A percentile compares a stretch with the other conserved stretches of the same genome.
Evolutionary conservation across 2,888 invertebrate species (phyloP).

Genomic region (Stenichneumon culpator): DNA sequence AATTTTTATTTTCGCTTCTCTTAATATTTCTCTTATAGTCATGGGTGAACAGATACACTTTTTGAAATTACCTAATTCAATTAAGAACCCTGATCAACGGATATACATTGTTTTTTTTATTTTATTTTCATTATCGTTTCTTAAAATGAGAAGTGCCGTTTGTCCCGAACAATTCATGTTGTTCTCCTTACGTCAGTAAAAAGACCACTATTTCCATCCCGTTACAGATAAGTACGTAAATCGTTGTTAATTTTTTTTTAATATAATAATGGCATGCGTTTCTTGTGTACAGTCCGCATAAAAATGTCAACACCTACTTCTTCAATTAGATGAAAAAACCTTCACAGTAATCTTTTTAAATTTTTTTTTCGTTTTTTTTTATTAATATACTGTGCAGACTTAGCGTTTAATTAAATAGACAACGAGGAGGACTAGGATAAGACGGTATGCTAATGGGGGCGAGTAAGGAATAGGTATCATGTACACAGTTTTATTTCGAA

Average conservation of each 20-base stretch:
- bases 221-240: slow-evolving; percentile 59
- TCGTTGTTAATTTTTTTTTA: slow-evolving; percentile 49
- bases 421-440: slow-evolving; percentile 55
- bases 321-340: slow-evolving; percentile 39
- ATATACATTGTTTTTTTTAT: slow-evolving; percentile 56
- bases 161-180: slow-evolving; percentile 52
- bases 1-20: slow-evolving; percentile 50
- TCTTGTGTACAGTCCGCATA: slow-evolving; percentile 33
- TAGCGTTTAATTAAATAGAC: slow-evolving; percentile 52
- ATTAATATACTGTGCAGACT: slow-evolving; percentile 45
- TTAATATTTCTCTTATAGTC: slow-evolving; percentile 51
- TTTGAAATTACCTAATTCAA: slow-evolving; percentile 57
- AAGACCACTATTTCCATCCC: slow-evolving; percentile 48
- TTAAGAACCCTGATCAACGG: slow-evolving; percentile 65
- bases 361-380: background rate
- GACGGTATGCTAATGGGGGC: slow-evolving; percentile 41
- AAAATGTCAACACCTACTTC: slow-evolving; percentile 39
- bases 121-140: slow-evolving; percentile 13
- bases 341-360: slow-evolving; percentile 5
- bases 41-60: slow-evolving; percentile 45
- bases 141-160: slow-evolving; percentile 54
- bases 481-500: slow-evolving; percentile 43
- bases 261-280: slow-evolving; percentile 53
- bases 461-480: slow-evolving; percentile 30
- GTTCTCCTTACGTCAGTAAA: slow-evolving; percentile 47